Conservation (phyloP, 2,888 invertebrate species). For the Agrochola macilenta region DNA sequence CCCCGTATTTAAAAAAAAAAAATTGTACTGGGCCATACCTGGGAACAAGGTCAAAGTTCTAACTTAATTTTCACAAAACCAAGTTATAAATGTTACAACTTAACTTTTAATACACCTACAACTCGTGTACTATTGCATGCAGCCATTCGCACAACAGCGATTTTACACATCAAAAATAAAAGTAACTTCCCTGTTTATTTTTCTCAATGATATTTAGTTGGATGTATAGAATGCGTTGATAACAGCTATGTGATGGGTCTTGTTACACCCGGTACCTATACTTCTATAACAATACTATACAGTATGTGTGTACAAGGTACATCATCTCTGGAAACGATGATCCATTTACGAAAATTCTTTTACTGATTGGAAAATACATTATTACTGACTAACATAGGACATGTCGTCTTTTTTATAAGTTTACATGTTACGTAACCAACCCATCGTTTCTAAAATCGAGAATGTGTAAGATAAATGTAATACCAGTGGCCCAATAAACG, state of each 20-base stretch:
- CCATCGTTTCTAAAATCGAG: not conserved
- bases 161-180: not conserved
- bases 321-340: not conserved
- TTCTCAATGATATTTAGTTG: not conserved
- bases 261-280: not conserved
- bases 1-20: too few relatives aligned
- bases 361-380: not conserved
- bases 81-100: too few relatives aligned
- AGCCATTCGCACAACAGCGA: not conserved
- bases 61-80: not conserved
- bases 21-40: too few relatives aligned
- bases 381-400: too few relatives aligned
- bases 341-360: not conserved
- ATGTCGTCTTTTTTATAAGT: too few relatives aligned
- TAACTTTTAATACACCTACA: not conserved
- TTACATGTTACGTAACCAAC: too few relatives aligned
- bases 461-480: not conserved
- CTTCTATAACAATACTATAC: not conserved
- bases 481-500: not conserved
- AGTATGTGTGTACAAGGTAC: not conserved
- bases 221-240: not conserved
- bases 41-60: too few relatives aligned
- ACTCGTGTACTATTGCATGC: not conserved
- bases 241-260: not conserved
- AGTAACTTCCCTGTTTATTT: not conserved